phyloP scores from a whole-genome alignment of 2,888 invertebrate species.

The Catocala fraxini region DNA sequence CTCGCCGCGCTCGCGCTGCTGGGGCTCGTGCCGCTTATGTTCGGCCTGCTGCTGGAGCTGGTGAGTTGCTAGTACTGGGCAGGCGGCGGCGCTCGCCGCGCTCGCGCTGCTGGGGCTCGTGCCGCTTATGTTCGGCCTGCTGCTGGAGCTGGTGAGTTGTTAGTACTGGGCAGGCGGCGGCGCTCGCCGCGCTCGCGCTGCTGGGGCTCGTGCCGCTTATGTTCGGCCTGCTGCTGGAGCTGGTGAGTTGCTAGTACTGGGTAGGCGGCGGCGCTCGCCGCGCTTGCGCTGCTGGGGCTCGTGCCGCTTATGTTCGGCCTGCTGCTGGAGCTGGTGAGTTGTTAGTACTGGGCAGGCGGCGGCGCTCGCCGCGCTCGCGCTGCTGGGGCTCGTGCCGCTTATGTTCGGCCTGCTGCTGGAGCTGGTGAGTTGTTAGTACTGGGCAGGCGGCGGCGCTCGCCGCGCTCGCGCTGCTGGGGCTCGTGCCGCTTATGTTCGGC shows the following conservation, averaged over 20 bases:
- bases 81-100: slow-evolving; percentile 91
- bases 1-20: slow-evolving; percentile 93
- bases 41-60: slow-evolving; percentile 96
- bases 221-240: slow-evolving; percentile 96
- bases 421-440: slow-evolving; percentile 81
- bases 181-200: slow-evolving; percentile 92
- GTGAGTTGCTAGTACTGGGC: slow-evolving; percentile 63
- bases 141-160: slow-evolving; percentile 92
- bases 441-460: slow-evolving; percentile 89
- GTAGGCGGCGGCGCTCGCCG: slow-evolving; percentile 90
- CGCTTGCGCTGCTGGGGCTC: slow-evolving; percentile 93
- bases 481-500: slow-evolving; percentile 97
- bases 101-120: slow-evolving; percentile 95
- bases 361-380: slow-evolving; percentile 91
- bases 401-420: slow-evolving; percentile 97
- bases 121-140: slow-evolving; percentile 96
- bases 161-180: slow-evolving; percentile 73
- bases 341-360: slow-evolving; percentile 69
- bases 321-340: slow-evolving; percentile 92
- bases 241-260: slow-evolving; percentile 78
- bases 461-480: slow-evolving; percentile 93
- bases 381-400: slow-evolving; percentile 96
- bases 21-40: slow-evolving; percentile 96
- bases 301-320: slow-evolving; percentile 97
- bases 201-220: slow-evolving; percentile 97